These are phyloP conservation scores for Ophiodon elongatus DNA, from an alignment of 2,113 vertebrate genomes.

Conservation along the genomic window DNA sequence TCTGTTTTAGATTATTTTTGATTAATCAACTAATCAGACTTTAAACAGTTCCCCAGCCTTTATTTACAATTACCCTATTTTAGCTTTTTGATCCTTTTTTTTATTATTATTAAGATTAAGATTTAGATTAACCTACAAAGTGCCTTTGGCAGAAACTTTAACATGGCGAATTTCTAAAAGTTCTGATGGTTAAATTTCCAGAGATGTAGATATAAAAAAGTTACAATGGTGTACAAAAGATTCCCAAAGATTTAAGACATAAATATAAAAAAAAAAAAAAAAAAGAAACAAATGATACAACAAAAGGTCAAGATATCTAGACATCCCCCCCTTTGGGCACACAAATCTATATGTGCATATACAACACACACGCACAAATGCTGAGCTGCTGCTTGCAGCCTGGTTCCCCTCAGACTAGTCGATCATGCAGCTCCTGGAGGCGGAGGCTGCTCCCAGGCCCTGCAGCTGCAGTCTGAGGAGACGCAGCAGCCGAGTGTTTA, in stretches of 20 bases:
- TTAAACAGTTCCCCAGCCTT: not conserved
- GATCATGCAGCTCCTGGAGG: conserved; percentile 37
- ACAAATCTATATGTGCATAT: conserved; percentile 9
- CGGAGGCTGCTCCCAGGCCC: conserved; percentile 30
- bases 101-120: not conserved
- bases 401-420: conserved; percentile 41
- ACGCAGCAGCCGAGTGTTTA: conserved; percentile 41
- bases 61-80: not conserved
- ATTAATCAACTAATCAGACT: not conserved
- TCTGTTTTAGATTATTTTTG: not conserved
- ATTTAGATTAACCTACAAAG: not conserved
- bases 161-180: not conserved
- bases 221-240: not conserved
- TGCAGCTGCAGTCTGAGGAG: conserved; percentile 40
- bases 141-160: not conserved
- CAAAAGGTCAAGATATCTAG: not conserved
- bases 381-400: conserved; percentile 17
- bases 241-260: not conserved
- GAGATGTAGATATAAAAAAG: not conserved
- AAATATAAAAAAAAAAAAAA: not conserved
- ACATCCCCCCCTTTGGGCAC: not conserved
- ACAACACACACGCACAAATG: conserved; percentile 10
- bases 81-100: not conserved
- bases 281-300: not conserved
- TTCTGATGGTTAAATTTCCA: not conserved